phyloP scores from a whole-genome alignment of 1,140 invertebrate species.

The Drosophila varians region DNA sequence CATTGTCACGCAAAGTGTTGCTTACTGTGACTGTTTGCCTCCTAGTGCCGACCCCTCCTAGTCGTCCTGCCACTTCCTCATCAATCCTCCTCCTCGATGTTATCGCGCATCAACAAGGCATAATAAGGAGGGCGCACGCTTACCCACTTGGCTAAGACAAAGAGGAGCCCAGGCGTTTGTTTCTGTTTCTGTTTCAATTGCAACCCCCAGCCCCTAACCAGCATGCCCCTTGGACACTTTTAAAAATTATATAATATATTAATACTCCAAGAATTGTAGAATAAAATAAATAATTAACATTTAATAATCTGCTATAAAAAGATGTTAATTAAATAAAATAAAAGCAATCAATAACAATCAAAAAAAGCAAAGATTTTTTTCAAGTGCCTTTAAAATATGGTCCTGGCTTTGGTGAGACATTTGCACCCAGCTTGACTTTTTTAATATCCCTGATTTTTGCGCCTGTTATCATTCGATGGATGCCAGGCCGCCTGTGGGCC shows the following conservation, averaged over 20 bases:
- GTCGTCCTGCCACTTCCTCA: constrained; percentile 7
- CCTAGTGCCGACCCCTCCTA: not conserved
- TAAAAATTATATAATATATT: too few species aligned
- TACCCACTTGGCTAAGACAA: constrained; percentile 63
- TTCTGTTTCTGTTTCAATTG: constrained; percentile 15
- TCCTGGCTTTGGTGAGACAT: constrained; percentile 41
- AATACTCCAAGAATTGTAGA: too few species aligned
- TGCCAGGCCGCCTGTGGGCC: constrained; percentile 19
- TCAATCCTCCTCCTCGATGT: constrained; percentile 40
- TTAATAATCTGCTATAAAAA: too few species aligned
- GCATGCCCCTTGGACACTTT: not conserved
- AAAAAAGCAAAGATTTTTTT: not conserved
- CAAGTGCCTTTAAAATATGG: constrained; percentile 10
- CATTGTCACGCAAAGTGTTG: constrained; percentile 72
- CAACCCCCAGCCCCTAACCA: not conserved
- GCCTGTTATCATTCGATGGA: constrained; percentile 73
- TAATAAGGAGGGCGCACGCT: constrained; percentile 55
- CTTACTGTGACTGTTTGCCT: constrained; percentile 19
- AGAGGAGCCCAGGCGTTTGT: constrained; percentile 18
- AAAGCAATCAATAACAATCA: too few species aligned
- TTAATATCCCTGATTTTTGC: constrained; percentile 79
- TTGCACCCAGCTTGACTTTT: constrained; percentile 80
- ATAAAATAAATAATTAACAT: too few species aligned
- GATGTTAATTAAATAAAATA: too few species aligned
- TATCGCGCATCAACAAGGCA: constrained; percentile 64